phyloP scores from a whole-genome alignment of 2,888 invertebrate species.

The Melipona beecheii region DNA sequence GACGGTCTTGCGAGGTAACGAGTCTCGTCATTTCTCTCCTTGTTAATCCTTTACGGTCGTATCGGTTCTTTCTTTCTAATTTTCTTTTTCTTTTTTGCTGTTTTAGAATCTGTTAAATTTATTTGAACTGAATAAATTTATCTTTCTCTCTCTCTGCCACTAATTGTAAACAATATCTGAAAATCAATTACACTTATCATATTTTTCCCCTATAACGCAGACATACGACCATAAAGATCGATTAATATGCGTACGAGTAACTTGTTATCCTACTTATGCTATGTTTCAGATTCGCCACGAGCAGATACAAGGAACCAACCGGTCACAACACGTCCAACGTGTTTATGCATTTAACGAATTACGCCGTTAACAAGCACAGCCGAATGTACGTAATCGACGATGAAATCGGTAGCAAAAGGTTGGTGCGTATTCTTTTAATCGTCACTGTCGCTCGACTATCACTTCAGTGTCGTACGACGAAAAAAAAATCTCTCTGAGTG shows the following conservation, averaged over 20 bases:
- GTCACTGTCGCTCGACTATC: not conserved
- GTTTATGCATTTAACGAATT: conserved; percentile 97
- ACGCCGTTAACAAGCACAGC: conserved; percentile 96
- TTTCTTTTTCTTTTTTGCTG: too few species aligned
- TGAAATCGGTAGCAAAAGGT: conserved; percentile 95
- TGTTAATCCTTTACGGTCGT: not conserved
- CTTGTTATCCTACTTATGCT: not conserved
- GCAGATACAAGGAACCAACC: conserved; percentile 93
- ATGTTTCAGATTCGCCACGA: conserved; percentile 91
- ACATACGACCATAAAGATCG: not conserved
- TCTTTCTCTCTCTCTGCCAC: too few species aligned
- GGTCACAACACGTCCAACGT: conserved; percentile 93
- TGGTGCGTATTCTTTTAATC: not conserved
- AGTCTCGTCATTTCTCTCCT: not conserved
- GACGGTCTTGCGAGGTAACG: conserved; percentile 92
- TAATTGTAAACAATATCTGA: too few species aligned
- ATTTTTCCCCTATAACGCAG: not conserved
- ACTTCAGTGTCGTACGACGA: not conserved
- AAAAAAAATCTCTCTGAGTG: not conserved
- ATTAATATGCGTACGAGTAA: not conserved
- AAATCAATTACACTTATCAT: too few species aligned
- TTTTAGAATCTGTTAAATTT: too few species aligned
- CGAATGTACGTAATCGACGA: conserved; percentile 93
- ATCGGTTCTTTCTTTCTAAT: too few species aligned
- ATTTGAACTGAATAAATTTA: too few species aligned